Base-by-base conservation (phyloP, 2,113 vertebrate genomes). In the Martes martes region DNA sequence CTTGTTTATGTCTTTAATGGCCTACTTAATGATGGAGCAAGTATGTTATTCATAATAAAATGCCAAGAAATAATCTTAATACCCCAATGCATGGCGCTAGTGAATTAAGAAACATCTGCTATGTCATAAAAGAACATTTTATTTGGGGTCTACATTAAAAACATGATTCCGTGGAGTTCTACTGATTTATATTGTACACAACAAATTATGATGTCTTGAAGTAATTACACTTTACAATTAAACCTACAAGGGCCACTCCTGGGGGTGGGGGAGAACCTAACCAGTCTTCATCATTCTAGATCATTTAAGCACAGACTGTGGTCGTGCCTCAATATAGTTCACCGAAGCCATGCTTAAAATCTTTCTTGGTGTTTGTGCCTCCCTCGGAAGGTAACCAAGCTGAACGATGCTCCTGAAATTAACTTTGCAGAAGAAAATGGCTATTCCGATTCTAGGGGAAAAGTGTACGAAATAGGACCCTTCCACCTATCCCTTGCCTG, bases 1-100 rank as follows among this genome's bases (percentile, higher is more conserved):
- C 98, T 99, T 99, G 96, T 99, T 99, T 98, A 98, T 98, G 98
- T 98, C 99, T 99, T 99, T 99, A 99, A 99, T 99, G 99, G 99
- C 98, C 98, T 98, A 98, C 99, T 99, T 99, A 99, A 99, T 99
- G 99, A 99, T 7, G 97, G 97, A 99, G 97, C 96, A 97, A 99
- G 99, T 98, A 98, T 99, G 98, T 99, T 99, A 99, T 99, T 99
- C 98, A 98, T 99, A 98, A 99, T 98, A 98, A 99, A 99, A 98
- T 98, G 98, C 98, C 98, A 98, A 98, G 98, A 98, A 98, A 98
- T 99, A 98, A 99, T 99, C 99, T 98, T 98, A 99, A 99, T 98
- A 98, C 98, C 98, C 98, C 98, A 98, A 98, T 98, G 98, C 96
- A 95, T 98, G 98, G 98, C 91, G 98, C 98, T 98, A 98, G 99